phyloP scores from a whole-genome alignment of 2,797 vertebrate genomes.

The Heterohyrax brucei region DNA sequence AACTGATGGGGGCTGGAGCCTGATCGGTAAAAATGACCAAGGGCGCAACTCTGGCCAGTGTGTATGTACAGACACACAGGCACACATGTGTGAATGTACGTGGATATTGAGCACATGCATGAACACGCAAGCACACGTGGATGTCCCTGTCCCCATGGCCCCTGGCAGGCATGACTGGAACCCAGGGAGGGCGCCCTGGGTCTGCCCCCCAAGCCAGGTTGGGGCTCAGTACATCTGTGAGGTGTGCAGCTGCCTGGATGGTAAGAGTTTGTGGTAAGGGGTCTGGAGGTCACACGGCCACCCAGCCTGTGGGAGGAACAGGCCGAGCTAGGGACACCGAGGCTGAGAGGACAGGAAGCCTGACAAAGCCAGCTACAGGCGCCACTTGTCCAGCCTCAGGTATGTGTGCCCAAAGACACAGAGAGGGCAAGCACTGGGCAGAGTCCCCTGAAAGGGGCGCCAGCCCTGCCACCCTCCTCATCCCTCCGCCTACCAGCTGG shows the following conservation, averaged over 20 bases:
- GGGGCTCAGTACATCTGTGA: neutral
- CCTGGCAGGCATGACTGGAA: neutral
- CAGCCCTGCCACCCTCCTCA: no score
- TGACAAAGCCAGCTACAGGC: neutral
- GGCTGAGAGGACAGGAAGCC: neutral
- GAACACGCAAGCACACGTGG: no score
- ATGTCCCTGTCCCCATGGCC: no score
- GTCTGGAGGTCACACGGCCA: neutral
- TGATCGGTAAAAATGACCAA: neutral
- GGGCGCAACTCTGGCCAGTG: neutral
- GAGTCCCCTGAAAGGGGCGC: neutral
- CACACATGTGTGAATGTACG: accelerated
- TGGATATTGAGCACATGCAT: accelerated
- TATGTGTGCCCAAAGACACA: neutral
- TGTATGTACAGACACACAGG: accelerated
- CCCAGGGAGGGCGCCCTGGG: neutral
- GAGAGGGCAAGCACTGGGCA: neutral
- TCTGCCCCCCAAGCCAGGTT: neutral
- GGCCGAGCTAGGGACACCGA: neutral
- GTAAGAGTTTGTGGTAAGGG: neutral
- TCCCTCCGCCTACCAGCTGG: neutral
- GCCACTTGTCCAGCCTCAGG: neutral
- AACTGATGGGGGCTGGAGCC: neutral
- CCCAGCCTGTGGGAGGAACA: conserved; percentile 18
- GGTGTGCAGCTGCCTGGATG: neutral